A percentile compares a stretch with the other conserved stretches of the same genome.
phyloP scores from a whole-genome alignment of 2,888 invertebrate species.

The Parapristionchus giblindavisi region DNA sequence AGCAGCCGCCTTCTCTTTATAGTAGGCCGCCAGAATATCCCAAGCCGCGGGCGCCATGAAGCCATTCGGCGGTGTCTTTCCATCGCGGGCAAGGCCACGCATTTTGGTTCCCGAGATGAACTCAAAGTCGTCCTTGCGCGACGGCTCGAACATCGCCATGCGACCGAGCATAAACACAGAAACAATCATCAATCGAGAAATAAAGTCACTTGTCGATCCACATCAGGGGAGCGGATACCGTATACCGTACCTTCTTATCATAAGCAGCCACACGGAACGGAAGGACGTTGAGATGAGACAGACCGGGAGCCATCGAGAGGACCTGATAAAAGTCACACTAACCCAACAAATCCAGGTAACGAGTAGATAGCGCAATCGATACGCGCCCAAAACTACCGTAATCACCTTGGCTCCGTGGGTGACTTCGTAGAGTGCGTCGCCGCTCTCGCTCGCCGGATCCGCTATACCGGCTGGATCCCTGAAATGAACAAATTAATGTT shows the following conservation, averaged over 20 bases:
- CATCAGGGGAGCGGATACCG: too few relatives aligned
- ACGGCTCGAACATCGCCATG: conserved; percentile 84
- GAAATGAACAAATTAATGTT: neutral
- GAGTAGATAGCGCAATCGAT: too few relatives aligned
- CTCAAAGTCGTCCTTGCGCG: conserved; percentile 83
- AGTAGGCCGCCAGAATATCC: conserved; percentile 71
- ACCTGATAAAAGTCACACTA: conserved; percentile 71
- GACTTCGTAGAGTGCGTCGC: conserved; percentile 88
- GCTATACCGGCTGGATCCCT: conserved; percentile 97
- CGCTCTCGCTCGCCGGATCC: conserved; percentile 82
- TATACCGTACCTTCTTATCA: conserved; percentile 78
- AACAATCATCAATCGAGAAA: too few relatives aligned
- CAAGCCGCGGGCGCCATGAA: conserved; percentile 97
- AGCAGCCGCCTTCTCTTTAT: conserved; percentile 45
- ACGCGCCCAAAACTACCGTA: too few relatives aligned
- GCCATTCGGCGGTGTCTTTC: conserved; percentile 89
- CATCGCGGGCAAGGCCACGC: conserved; percentile 84
- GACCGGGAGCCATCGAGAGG: conserved; percentile 90
- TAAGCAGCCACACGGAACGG: conserved; percentile 99
- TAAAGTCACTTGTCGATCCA: too few relatives aligned
- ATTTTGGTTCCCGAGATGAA: conserved; percentile 86
- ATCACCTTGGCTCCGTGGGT: conserved; percentile 89
- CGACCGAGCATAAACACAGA: too few relatives aligned
- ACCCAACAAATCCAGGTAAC: neutral
- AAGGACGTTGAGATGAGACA: conserved; percentile 89